Conservation (phyloP, 2,888 invertebrate species). For the Lithophane leautieri region DNA sequence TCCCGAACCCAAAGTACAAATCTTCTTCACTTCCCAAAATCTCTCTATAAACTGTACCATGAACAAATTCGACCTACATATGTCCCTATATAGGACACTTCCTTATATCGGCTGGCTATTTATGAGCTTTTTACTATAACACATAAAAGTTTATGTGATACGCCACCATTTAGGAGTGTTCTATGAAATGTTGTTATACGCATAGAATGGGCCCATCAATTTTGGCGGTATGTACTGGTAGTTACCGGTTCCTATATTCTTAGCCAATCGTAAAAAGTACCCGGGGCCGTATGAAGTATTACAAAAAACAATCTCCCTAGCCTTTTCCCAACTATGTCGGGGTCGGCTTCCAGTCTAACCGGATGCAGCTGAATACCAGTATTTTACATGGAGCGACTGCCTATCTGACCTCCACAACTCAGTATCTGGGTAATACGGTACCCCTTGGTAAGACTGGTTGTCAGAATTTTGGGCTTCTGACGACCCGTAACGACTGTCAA, state of each 20-base stretch:
- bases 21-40: conserved; percentile 29
- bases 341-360: no score
- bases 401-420: no score
- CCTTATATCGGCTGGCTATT: conserved; percentile 64
- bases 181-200: conserved; percentile 33
- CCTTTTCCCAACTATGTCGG: no score
- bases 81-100: conserved; percentile 57
- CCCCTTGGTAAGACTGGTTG: no score
- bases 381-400: no score
- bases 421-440: no score
- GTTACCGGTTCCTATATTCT: background rate
- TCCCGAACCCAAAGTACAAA: background rate
- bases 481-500: no score
- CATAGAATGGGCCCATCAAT: background rate
- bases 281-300: no score
- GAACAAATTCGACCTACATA: conserved; percentile 46
- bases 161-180: conserved; percentile 31
- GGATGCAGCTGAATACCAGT: no score
- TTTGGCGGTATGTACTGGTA: conserved; percentile 16
- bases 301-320: no score
- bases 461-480: no score
- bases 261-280: background rate
- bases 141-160: conserved; percentile 61
- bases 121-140: conserved; percentile 60
- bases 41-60: conserved; percentile 1